A percentile compares a stretch with the other conserved stretches of the same genome.
Conservation (phyloP, 1,140 invertebrate genomes). For the Aphis gossypii region DNA sequence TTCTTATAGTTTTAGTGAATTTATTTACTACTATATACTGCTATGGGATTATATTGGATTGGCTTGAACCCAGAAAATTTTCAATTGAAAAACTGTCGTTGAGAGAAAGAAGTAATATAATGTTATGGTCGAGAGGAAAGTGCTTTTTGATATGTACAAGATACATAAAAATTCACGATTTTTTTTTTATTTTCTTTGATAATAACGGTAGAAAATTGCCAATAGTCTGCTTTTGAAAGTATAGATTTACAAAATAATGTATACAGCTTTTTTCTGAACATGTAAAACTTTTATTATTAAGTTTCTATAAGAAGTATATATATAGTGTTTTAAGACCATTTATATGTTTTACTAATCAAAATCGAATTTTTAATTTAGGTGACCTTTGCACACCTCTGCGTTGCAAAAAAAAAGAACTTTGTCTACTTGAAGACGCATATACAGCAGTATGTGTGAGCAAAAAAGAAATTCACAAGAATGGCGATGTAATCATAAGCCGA, state of each 20-base stretch:
- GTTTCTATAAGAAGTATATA: neutral
- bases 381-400: slow-evolving; percentile 84
- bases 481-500: slow-evolving; percentile 67
- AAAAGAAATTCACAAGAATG: slow-evolving; percentile 83
- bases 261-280: neutral
- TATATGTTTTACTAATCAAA: neutral
- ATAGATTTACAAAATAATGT: neutral
- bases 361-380: slow-evolving; percentile 69
- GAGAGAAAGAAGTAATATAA: neutral
- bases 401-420: slow-evolving; percentile 87
- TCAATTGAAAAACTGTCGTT: neutral
- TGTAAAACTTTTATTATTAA: neutral
- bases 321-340: neutral
- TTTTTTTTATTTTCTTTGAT: neutral
- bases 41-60: neutral
- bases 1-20: neutral
- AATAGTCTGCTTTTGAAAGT: neutral
- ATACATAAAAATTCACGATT: neutral
- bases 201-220: neutral
- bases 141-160: neutral
- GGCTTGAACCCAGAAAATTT: neutral
- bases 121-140: neutral
- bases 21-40: neutral
- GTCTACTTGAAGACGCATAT: slow-evolving; percentile 82
- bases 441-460: slow-evolving; percentile 87